Evolutionary conservation across 2,113 vertebrate species (phyloP).

Genomic region (cat (Felis catus)): F.catus_Fca126_mat1.0 CM031421.1:15705501-15706000

Average conservation of each 20-base stretch:
- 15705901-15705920: conserved; percentile 46
- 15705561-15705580: neutral
- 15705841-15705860: neutral
- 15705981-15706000: neutral
- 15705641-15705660: conserved; percentile 62
- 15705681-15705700: neutral
- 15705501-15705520: rapidly evolving
- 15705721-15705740: rapidly evolving
- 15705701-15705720: neutral
- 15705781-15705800: conserved; percentile 66
- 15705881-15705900: rapidly evolving
- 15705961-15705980: neutral
- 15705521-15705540: conserved; percentile 54
- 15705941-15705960: rapidly evolving
- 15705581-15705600: neutral
- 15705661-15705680: neutral
- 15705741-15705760: neutral
- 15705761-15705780: conserved; percentile 81
- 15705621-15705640: conserved; percentile 56
- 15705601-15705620: neutral
- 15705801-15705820: rapidly evolving
- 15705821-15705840: neutral
- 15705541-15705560: conserved; percentile 84
- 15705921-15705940: conserved; percentile 81
- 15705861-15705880: rapidly evolving